Percentiles rank a stretch among this genome's conserved stretches.
phyloP scores from a whole-genome alignment of 53 echinoderm and acorn worm species.

The Temnopleurus reevesii region DNA sequence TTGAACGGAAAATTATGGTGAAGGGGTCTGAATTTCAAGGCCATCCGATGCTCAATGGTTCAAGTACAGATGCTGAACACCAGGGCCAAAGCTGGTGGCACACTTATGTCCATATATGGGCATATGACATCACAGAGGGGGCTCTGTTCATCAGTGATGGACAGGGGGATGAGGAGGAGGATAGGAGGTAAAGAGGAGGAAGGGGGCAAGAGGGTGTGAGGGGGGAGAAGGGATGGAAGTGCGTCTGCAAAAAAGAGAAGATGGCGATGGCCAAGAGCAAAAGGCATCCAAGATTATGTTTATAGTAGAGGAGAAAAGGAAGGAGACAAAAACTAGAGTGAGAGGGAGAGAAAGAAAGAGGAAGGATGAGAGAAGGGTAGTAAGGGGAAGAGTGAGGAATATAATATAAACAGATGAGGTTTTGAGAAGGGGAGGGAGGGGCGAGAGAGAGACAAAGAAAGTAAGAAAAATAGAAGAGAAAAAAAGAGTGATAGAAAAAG shows the following conservation, averaged over 20 bases:
- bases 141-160: neutral
- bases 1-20: too few relatives aligned
- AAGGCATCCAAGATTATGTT: neutral
- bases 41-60: neutral
- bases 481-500: neutral
- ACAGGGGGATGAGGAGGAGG: neutral
- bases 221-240: neutral
- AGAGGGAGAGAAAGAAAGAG: neutral
- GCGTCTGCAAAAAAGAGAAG: neutral
- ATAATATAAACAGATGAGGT: neutral
- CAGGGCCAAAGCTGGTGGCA: constrained; percentile 46
- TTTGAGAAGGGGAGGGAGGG: neutral
- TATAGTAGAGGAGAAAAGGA: neutral
- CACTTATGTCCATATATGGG: constrained; percentile 52
- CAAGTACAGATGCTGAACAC: constrained; percentile 25
- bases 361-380: neutral
- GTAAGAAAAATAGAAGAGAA: neutral
- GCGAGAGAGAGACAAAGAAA: neutral
- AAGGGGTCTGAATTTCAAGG: constrained; percentile 28
- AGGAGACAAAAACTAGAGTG: neutral
- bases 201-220: neutral
- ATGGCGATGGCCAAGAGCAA: neutral
- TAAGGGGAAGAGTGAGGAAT: neutral
- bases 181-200: neutral
- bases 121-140: constrained; percentile 53